Conservation (phyloP, 2,888 invertebrate genomes). For the Drosophila merina region DNA sequence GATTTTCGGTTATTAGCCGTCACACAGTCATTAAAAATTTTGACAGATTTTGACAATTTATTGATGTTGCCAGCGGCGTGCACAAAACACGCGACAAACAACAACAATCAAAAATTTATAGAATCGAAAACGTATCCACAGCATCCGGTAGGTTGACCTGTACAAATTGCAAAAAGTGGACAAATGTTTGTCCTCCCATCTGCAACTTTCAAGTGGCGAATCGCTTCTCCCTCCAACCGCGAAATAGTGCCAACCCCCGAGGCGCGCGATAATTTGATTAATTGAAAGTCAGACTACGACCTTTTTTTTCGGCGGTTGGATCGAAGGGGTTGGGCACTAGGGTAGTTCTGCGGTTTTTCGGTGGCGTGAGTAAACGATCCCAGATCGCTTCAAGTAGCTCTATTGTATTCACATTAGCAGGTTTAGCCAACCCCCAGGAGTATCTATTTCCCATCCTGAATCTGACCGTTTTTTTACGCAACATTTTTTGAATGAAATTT, state of each 20-base stretch:
- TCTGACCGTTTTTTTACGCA: constrained; percentile 37
- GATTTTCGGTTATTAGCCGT: constrained; percentile 73
- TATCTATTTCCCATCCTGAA: constrained; percentile 34
- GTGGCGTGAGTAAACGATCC: constrained; percentile 48
- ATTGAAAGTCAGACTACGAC: constrained; percentile 72
- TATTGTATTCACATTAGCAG: constrained; percentile 76
- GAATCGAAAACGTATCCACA: constrained; percentile 7
- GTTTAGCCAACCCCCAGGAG: constrained; percentile 54
- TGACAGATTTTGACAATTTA: constrained; percentile 76
- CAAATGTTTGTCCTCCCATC: constrained; percentile 67
- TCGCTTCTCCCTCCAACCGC: constrained; percentile 21
- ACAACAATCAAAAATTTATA: constrained; percentile 53
- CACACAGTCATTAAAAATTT: constrained; percentile 79
- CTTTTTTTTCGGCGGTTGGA: constrained; percentile 49
- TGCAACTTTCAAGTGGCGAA: constrained; percentile 49
- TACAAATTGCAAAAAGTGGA: constrained; percentile 75
- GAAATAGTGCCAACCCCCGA: constrained; percentile 24
- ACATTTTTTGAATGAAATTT: constrained; percentile 59
- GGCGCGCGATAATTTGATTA: constrained; percentile 74
- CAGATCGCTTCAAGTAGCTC: constrained; percentile 64
- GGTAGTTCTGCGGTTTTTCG: constrained; percentile 38
- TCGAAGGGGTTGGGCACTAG: constrained; percentile 30
- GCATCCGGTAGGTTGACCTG: constrained; percentile 61
- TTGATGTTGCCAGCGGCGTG: constrained; percentile 58
- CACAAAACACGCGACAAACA: constrained; percentile 65